Evolutionary conservation across 64 coral and sea anemone species (phyloP).

Genomic region (Montipora cactus): DNA sequence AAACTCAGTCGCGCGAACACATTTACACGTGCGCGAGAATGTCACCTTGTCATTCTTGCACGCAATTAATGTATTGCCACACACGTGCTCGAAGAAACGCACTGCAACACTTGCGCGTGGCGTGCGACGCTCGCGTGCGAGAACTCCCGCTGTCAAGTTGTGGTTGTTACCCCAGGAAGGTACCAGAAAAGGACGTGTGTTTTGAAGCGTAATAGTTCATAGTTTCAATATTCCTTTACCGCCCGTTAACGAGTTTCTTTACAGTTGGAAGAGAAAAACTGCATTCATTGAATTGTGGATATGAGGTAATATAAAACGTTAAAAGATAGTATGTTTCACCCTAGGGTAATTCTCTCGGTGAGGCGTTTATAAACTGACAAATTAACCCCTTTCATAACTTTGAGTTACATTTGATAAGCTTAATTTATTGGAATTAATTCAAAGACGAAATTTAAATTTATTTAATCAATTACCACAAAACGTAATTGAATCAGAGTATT

Average conservation of each 20-base stretch:
- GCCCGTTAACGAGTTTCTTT: too few species aligned
- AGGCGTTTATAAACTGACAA: constrained; percentile 12
- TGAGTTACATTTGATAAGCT: neutral
- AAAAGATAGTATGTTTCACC: too few species aligned
- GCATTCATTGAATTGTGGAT: neutral
- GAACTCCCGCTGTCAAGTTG: neutral
- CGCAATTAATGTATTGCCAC: neutral
- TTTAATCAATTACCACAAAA: neutral
- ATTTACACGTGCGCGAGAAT: too few species aligned
- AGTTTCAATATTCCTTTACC: too few species aligned
- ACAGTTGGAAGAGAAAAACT: neutral
- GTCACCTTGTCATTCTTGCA: too few species aligned
- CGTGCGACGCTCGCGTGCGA: neutral
- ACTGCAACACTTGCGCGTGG: neutral
- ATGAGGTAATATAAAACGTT: neutral
- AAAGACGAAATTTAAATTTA: neutral
- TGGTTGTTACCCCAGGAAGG: neutral
- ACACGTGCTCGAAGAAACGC: neutral
- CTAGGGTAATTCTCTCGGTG: neutral
- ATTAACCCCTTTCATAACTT: constrained; percentile 21
- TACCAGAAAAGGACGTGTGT: too few species aligned
- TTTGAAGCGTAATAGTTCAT: too few species aligned
- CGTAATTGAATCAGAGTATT: too few species aligned
- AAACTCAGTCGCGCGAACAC: too few species aligned
- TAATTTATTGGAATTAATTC: too few species aligned